These are phyloP conservation scores for Anas georgica DNA, from an alignment of 2,797 vertebrate genomes.

Conservation along the genomic window DNA sequence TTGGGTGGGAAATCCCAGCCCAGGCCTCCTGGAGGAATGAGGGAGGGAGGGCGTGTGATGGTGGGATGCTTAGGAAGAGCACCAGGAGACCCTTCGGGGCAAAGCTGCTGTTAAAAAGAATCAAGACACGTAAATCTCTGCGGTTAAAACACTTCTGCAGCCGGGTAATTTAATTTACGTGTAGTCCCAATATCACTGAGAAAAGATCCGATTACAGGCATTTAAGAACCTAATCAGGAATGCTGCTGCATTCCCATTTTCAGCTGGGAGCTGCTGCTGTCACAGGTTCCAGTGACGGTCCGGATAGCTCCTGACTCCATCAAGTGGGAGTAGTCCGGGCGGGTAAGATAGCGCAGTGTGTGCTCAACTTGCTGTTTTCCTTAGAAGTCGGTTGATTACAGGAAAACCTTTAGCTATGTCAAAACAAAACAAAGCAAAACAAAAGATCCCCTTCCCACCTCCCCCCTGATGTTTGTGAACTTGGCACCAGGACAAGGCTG, in stretches of 20 bases:
- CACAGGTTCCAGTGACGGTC: not conserved
- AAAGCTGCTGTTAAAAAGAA: not conserved
- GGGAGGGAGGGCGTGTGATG: not conserved
- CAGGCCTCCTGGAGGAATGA: not conserved
- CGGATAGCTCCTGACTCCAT: not conserved
- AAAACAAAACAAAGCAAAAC: not conserved
- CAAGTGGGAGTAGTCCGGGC: not conserved
- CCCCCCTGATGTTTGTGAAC: not conserved
- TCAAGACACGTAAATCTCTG: not conserved
- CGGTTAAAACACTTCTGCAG: not conserved
- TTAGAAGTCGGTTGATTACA: not conserved
- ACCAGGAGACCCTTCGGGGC: not conserved
- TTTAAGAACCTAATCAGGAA: not conserved
- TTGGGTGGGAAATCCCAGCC: not conserved
- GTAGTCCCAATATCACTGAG: not conserved
- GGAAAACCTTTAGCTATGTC: conserved; percentile 24
- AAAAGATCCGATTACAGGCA: not conserved
- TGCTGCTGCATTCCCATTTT: not conserved
- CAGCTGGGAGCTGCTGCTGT: rapidly evolving
- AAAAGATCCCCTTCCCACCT: not conserved
- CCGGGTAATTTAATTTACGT: not conserved
- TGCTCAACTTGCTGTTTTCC: not conserved
- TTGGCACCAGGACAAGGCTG: not conserved
- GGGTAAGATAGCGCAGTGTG: not conserved
- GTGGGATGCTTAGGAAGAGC: not conserved